Evolutionary conservation across 2,797 vertebrate species (phyloP).

Genomic region (Chaenodraco wilsoni): DNA sequence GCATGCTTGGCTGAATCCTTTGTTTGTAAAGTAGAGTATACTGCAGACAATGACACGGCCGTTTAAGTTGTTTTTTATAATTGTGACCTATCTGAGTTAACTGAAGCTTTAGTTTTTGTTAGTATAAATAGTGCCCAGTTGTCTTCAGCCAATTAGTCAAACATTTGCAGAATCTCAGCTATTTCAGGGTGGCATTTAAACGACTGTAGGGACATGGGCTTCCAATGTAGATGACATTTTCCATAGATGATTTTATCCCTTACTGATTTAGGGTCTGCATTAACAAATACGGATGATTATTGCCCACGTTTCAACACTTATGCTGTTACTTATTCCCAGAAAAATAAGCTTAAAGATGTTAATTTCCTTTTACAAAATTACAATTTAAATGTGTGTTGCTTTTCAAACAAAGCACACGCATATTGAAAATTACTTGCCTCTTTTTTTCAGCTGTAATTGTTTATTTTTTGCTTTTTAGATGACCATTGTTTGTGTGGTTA

Average conservation of each 20-base stretch:
- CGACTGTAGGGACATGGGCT: constrained; percentile 17
- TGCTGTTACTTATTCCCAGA: constrained; percentile 13
- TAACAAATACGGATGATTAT: background rate
- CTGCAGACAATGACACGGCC: constrained; percentile 2
- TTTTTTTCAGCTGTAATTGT: background rate
- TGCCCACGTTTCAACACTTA: constrained; percentile 10
- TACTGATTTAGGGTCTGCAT: background rate
- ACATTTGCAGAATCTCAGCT: constrained; percentile 64
- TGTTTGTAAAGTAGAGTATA: constrained; percentile 52
- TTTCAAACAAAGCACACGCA: background rate
- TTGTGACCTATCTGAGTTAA: constrained; percentile 31
- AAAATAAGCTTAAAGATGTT: background rate
- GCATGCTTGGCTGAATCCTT: constrained; percentile 42
- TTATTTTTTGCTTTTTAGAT: background rate
- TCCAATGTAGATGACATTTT: constrained; percentile 22
- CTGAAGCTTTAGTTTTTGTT: constrained; percentile 23
- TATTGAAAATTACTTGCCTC: background rate
- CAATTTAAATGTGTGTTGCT: background rate
- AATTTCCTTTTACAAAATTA: constrained; percentile 7
- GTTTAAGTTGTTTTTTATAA: constrained; percentile 21
- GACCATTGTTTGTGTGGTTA: background rate
- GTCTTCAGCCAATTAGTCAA: constrained; percentile 57
- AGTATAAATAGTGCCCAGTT: constrained; percentile 48
- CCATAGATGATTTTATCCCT: constrained; percentile 7
- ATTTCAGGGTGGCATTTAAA: constrained; percentile 50